A percentile compares a stretch with the other conserved stretches of the same genome.
These are phyloP conservation scores for Crotalus helleri DNA, from an alignment of 2,113 vertebrate genomes.

Conservation along the genomic window DNA sequence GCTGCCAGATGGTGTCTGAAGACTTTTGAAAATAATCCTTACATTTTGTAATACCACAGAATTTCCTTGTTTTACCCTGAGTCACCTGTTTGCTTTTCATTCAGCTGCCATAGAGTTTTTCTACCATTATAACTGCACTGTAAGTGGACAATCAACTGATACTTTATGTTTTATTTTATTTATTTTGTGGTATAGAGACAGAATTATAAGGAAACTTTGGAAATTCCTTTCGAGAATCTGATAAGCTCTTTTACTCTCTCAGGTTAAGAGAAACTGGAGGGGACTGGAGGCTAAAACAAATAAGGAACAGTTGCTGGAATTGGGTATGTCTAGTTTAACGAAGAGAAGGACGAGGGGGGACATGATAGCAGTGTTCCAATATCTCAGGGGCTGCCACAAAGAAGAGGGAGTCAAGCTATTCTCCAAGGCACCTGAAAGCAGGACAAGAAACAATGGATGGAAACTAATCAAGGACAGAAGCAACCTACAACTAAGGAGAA, in stretches of 20 bases:
- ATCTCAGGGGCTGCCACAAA: too few relatives aligned
- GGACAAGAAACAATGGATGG: too few relatives aligned
- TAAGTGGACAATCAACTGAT: neutral
- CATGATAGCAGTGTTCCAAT: too few relatives aligned
- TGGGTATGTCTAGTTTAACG: too few relatives aligned
- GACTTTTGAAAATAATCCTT: slow-evolving; percentile 1
- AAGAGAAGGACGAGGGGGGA: too few relatives aligned
- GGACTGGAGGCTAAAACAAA: too few relatives aligned
- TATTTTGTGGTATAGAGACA: neutral
- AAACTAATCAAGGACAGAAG: too few relatives aligned
- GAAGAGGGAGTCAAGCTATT: too few relatives aligned
- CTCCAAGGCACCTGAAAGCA: too few relatives aligned
- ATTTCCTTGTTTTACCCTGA: neutral
- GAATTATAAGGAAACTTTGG: neutral
- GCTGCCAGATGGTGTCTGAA: neutral
- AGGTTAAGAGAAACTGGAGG: neutral
- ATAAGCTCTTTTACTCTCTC: neutral
- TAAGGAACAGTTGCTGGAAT: too few relatives aligned
- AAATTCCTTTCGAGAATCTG: neutral
- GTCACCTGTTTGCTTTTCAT: neutral
- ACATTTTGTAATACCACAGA: neutral
- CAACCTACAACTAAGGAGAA: too few relatives aligned
- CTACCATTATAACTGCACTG: neutral
- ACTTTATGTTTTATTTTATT: neutral
- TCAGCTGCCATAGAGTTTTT: neutral